These are phyloP conservation scores for Ruditapes philippinarum DNA, from an alignment of 1,140 invertebrate species.

Conservation along the genomic window DNA sequence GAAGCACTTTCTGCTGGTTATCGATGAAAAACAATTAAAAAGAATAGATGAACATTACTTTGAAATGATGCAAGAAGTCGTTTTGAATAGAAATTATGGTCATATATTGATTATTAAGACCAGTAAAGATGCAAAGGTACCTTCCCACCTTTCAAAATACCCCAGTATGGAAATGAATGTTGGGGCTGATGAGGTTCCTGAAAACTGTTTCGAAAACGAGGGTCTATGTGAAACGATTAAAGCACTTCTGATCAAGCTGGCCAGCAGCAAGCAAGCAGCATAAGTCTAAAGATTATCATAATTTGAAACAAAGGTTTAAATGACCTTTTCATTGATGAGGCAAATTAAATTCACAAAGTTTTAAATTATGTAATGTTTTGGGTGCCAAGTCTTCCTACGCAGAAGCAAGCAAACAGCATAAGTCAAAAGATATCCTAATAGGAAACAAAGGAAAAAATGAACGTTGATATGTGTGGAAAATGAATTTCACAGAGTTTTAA, in stretches of 20 bases:
- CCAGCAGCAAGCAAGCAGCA: background rate
- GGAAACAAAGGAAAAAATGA: no score
- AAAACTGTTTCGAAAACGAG: background rate
- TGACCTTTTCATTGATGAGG: no score
- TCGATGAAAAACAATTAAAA: background rate
- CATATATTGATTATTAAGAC: background rate
- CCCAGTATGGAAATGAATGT: background rate
- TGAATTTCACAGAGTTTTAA: no score
- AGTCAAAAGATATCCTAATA: no score
- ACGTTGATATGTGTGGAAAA: no score
- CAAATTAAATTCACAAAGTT: no score
- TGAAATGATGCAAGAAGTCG: background rate
- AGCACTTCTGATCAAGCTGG: background rate
- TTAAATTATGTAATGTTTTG: no score
- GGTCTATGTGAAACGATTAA: background rate
- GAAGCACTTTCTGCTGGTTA: slow-evolving; percentile 15
- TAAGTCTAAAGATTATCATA: no score
- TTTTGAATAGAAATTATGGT: background rate
- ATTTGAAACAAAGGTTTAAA: no score
- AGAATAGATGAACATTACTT: background rate
- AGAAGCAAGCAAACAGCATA: no score
- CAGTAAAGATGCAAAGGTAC: background rate
- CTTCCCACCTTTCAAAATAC: background rate
- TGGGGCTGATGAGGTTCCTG: background rate
- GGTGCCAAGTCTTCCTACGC: no score